A percentile compares a stretch with the other conserved stretches of the same genome.
Evolutionary conservation across 2,888 invertebrate genomes (phyloP).

Genomic region (Alloplasta piceator): DNA sequence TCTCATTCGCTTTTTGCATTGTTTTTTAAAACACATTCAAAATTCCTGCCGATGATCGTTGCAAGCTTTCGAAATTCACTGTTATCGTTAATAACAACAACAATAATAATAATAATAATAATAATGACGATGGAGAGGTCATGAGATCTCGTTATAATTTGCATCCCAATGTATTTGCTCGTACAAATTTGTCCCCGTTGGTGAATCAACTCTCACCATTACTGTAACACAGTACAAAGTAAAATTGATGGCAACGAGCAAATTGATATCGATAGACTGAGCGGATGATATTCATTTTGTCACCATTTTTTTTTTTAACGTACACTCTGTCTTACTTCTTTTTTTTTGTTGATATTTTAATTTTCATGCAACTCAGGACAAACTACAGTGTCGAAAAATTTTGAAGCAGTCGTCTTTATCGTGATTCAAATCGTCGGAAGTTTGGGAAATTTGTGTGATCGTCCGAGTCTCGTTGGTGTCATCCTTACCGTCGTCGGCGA

Average conservation of each 20-base stretch:
- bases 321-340: constrained; percentile 5
- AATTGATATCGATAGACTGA: constrained; percentile 49
- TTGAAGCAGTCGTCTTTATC: constrained; percentile 74
- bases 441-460: constrained; percentile 58
- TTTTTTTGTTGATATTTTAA: neutral
- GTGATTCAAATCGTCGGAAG: constrained; percentile 63
- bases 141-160: constrained; percentile 9
- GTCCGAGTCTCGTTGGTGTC: constrained; percentile 67
- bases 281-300: constrained; percentile 1
- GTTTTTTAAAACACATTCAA: constrained; percentile 1
- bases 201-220: neutral
- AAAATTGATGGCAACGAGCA: constrained; percentile 27
- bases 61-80: constrained; percentile 3
- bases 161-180: neutral
- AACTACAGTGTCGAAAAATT: constrained; percentile 73
- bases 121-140: neutral
- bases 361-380: constrained; percentile 69
- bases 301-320: neutral
- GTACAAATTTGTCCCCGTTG: neutral
- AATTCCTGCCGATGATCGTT: constrained; percentile 5
- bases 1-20: constrained; percentile 2
- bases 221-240: neutral
- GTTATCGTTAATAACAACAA: neutral
- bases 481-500: constrained; percentile 80
- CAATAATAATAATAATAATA: constrained; percentile 23